These are phyloP conservation scores for Odontothrips loti DNA, from an alignment of 2,888 invertebrate genomes.

Conservation along the genomic window DNA sequence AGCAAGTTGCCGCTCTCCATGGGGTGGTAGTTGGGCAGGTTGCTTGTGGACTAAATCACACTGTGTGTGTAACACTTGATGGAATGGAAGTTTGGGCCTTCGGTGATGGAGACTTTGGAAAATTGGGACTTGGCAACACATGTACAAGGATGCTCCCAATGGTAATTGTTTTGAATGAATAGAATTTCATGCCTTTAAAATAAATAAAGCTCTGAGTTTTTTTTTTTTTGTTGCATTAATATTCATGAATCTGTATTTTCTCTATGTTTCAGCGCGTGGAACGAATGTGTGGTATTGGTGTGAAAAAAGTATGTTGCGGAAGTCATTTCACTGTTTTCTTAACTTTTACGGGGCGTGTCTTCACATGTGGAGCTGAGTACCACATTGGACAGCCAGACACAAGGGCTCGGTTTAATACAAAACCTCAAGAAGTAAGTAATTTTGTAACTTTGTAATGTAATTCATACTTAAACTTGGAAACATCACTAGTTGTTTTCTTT, in stretches of 20 bases:
- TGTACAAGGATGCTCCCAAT: slow-evolving; percentile 50
- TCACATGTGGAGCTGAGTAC: slow-evolving; percentile 58
- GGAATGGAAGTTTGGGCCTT: slow-evolving; percentile 59
- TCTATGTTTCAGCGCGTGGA: slow-evolving; percentile 49
- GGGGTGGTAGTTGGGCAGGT: slow-evolving; percentile 46
- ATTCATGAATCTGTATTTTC: neutral
- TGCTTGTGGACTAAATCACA: slow-evolving; percentile 61
- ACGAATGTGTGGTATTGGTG: slow-evolving; percentile 51
- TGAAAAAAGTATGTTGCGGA: slow-evolving; percentile 60
- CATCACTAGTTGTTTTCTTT: neutral
- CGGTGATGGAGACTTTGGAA: slow-evolving; percentile 63
- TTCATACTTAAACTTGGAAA: neutral
- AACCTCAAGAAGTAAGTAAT: slow-evolving; percentile 50
- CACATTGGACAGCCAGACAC: slow-evolving; percentile 55
- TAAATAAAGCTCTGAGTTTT: slow-evolving; percentile 3
- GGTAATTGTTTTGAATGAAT: slow-evolving; percentile 37
- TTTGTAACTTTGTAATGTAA: neutral
- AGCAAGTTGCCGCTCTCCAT: slow-evolving; percentile 52
- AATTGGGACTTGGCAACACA: slow-evolving; percentile 52
- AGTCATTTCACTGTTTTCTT: slow-evolving; percentile 60
- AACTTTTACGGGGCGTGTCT: slow-evolving; percentile 56
- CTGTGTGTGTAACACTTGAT: slow-evolving; percentile 56
- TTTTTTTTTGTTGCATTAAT: neutral
- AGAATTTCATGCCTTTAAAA: neutral
- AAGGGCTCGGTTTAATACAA: slow-evolving; percentile 50